These are phyloP conservation scores for Acanthornis magna DNA, from an alignment of 2,797 vertebrate genomes.

Conservation along the genomic window DNA sequence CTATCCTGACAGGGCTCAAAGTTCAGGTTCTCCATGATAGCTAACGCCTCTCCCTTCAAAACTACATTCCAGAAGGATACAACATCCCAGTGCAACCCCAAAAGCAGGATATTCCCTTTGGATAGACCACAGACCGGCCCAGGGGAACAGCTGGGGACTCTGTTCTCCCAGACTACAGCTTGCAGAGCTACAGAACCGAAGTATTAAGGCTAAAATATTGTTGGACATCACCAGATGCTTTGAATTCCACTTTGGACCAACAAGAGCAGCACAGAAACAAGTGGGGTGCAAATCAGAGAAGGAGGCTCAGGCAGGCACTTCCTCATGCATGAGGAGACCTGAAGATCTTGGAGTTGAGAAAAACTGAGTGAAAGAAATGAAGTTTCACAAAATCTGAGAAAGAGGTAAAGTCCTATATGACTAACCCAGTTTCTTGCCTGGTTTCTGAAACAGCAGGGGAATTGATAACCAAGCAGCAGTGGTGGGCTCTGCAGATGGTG, in stretches of 20 bases:
- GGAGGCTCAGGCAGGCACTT: neutral
- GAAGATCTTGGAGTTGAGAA: neutral
- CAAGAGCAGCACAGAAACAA: neutral
- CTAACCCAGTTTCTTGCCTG: neutral
- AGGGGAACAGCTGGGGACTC: neutral
- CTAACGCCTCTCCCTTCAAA: neutral
- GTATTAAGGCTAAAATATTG: neutral
- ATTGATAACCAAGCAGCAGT: neutral
- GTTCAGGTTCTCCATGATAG: neutral
- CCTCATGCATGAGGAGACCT: neutral
- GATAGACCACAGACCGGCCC: neutral
- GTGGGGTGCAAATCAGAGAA: neutral
- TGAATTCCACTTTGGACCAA: neutral
- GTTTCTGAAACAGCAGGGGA: neutral
- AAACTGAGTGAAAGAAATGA: neutral
- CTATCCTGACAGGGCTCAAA: neutral
- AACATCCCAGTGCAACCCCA: accelerated
- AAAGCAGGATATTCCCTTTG: neutral
- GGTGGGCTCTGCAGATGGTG: neutral
- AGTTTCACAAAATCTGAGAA: neutral
- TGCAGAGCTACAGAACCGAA: neutral
- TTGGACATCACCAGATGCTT: neutral
- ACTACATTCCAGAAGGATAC: accelerated
- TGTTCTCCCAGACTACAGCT: neutral
- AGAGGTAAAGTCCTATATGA: neutral